These are phyloP conservation scores for Thaleichthys pacificus DNA, from an alignment of 2,797 vertebrate species.

Conservation along the genomic window DNA sequence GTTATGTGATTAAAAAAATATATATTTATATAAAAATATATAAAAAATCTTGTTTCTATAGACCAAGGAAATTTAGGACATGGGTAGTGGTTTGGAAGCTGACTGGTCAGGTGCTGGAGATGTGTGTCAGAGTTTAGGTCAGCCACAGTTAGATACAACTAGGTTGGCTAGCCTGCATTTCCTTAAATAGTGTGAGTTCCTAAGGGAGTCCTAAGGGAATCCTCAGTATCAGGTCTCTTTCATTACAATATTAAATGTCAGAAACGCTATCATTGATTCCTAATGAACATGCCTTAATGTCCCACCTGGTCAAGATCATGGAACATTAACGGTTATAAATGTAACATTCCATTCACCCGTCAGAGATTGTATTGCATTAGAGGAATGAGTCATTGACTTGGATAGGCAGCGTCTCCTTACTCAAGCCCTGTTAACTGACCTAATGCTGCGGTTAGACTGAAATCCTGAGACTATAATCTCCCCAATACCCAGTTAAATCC, in stretches of 20 bases:
- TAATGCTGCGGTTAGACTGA: conserved; percentile 30
- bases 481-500: conserved; percentile 34
- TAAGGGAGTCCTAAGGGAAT: conserved; percentile 32
- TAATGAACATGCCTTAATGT: conserved; percentile 49
- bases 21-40: neutral
- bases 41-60: neutral
- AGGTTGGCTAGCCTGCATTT: too few species aligned
- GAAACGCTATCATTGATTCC: conserved; percentile 30
- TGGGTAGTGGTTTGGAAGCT: neutral
- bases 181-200: neutral
- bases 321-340: conserved; percentile 38
- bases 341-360: conserved; percentile 29
- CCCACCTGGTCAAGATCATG: conserved; percentile 45
- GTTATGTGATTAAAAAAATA: too few species aligned
- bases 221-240: conserved; percentile 38
- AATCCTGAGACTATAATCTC: conserved; percentile 43
- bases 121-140: neutral
- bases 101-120: neutral
- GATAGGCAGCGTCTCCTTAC: conserved; percentile 23
- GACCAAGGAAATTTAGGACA: neutral
- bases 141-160: neutral
- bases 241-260: conserved; percentile 54
- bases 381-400: conserved; percentile 44
- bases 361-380: conserved; percentile 35
- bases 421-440: conserved; percentile 32